These are phyloP conservation scores for Butastur rufipennis DNA, from an alignment of 2,113 vertebrate species.

Conservation along the genomic window DNA sequence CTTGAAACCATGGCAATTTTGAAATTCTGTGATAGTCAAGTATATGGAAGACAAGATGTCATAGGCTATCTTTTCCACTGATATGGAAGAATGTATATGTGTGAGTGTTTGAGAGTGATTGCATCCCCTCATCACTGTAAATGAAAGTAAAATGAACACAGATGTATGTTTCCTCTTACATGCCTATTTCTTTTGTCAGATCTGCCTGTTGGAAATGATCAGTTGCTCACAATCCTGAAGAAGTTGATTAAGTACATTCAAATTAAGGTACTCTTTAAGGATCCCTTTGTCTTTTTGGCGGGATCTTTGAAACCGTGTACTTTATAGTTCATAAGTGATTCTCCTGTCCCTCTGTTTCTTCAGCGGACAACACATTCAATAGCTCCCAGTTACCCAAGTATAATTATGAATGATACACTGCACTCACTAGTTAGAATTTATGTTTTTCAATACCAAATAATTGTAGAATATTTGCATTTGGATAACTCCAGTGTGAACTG, in stretches of 20 bases:
- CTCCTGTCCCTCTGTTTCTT: not conserved
- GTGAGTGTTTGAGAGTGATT: not conserved
- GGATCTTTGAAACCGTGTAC: not conserved
- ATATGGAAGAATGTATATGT: not conserved
- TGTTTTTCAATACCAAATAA: not conserved
- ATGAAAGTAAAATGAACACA: not conserved
- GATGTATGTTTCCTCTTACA: not conserved
- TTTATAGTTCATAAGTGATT: not conserved
- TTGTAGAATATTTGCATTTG: not conserved
- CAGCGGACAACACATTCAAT: not conserved
- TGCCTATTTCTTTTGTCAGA: slow-evolving; percentile 71
- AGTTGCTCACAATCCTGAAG: slow-evolving; percentile 81
- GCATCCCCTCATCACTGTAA: not conserved
- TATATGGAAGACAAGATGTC: not conserved
- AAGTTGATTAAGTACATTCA: slow-evolving; percentile 88
- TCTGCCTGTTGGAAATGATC: slow-evolving; percentile 87
- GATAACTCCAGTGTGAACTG: not conserved
- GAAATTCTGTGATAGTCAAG: not conserved
- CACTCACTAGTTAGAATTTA: not conserved
- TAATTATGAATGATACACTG: not conserved
- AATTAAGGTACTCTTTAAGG: slow-evolving; percentile 82
- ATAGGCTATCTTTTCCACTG: not conserved
- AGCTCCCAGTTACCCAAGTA: not conserved
- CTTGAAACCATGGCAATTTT: not conserved
- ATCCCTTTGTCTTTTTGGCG: not conserved